These are phyloP conservation scores for Temnothorax ravouxi DNA, from an alignment of 2,888 invertebrate genomes.

Conservation along the genomic window DNA sequence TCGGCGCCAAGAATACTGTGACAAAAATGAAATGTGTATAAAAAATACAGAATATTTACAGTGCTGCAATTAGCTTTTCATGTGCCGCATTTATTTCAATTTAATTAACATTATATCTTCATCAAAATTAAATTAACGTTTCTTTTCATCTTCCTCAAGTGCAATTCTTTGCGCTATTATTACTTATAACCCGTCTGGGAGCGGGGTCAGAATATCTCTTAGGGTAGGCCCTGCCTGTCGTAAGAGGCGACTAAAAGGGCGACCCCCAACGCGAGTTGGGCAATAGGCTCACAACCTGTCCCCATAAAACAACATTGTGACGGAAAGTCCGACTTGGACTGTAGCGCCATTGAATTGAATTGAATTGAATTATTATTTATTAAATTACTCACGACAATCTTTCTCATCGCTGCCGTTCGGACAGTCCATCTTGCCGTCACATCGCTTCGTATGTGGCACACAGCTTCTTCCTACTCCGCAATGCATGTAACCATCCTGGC, in stretches of 20 bases:
- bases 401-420: conserved; percentile 95
- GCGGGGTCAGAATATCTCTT: too few relatives aligned
- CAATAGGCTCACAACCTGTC: too few relatives aligned
- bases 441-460: conserved; percentile 90
- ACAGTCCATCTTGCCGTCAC: conserved; percentile 94
- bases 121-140: neutral
- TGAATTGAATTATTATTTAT: neutral
- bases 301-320: too few relatives aligned
- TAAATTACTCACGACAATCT: conserved; percentile 92
- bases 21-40: neutral
- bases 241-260: too few relatives aligned
- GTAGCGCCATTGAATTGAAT: too few relatives aligned
- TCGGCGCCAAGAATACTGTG: conserved; percentile 92
- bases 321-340: too few relatives aligned
- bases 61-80: too few relatives aligned
- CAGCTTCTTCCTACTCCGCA: conserved; percentile 94
- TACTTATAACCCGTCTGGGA: too few relatives aligned
- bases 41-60: neutral
- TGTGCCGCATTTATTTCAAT: neutral
- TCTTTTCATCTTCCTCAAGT: neutral
- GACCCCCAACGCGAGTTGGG: too few relatives aligned
- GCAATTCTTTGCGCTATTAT: neutral
- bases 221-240: too few relatives aligned
- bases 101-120: neutral
- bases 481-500: conserved; percentile 91